Conservation (phyloP, 2,888 invertebrate genomes). For the Arctia plantaginis region DNA sequence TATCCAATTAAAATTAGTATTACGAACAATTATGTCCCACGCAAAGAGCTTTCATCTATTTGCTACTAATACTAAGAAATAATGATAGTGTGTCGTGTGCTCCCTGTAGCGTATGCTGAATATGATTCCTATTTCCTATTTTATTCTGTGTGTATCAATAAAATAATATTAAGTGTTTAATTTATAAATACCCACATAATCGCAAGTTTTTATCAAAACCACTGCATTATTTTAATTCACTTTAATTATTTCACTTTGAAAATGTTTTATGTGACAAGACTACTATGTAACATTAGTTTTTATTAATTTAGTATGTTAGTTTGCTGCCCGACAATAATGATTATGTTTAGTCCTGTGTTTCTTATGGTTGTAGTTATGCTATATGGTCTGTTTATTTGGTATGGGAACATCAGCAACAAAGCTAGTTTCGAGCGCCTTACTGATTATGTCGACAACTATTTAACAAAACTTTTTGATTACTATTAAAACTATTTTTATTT, state of each 20-base stretch:
- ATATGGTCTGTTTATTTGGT: constrained; percentile 56
- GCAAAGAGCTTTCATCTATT: constrained; percentile 29
- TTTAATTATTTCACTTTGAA: constrained; percentile 38
- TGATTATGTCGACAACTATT: constrained; percentile 47
- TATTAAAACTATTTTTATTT: neutral
- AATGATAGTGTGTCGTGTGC: constrained; percentile 24
- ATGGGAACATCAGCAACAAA: constrained; percentile 36
- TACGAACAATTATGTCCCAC: constrained; percentile 28
- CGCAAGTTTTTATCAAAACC: constrained; percentile 56
- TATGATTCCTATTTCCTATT: constrained; percentile 49
- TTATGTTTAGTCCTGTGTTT: constrained; percentile 65
- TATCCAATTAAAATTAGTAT: constrained; percentile 37
- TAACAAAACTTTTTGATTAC: constrained; percentile 2
- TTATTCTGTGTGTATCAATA: constrained; percentile 57
- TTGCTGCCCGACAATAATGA: constrained; percentile 80
- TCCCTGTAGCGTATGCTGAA: constrained; percentile 50
- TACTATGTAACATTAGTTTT: constrained; percentile 65
- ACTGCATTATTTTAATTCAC: constrained; percentile 42
- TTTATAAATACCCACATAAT: constrained; percentile 67
- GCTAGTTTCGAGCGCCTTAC: constrained; percentile 58
- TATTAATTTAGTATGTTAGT: constrained; percentile 64
- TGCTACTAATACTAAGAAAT: constrained; percentile 15
- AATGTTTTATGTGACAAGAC: constrained; percentile 70
- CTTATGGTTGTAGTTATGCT: constrained; percentile 63
- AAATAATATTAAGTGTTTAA: constrained; percentile 66